phyloP scores from a whole-genome alignment of 2,797 vertebrate genomes.

The Discoglossus pictus region DNA sequence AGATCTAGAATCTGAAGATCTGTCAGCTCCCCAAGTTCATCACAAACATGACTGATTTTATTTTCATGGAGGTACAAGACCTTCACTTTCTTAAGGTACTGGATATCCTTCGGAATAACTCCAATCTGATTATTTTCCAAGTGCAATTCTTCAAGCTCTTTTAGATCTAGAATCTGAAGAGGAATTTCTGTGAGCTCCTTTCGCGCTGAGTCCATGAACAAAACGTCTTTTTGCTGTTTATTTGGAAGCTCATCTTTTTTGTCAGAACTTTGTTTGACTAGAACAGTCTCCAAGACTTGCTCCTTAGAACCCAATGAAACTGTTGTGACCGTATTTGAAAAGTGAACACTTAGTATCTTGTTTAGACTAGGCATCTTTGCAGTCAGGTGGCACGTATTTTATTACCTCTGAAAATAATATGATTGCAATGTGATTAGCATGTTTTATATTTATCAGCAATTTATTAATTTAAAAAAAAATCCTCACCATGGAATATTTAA shows the following conservation, averaged over 20 bases:
- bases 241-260: slow-evolving; percentile 1
- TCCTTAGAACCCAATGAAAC: slow-evolving; percentile 6
- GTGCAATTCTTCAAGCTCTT: slow-evolving; percentile 68
- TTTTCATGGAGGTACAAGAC: slow-evolving; percentile 67
- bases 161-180: slow-evolving; percentile 50
- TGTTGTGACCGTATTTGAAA: slow-evolving; percentile 9
- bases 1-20: slow-evolving; percentile 63
- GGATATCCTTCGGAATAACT: slow-evolving; percentile 58
- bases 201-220: slow-evolving; percentile 62
- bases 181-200: slow-evolving; percentile 54
- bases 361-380: slow-evolving; percentile 29
- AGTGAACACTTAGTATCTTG: background rate
- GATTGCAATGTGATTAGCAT: too few species aligned
- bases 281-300: slow-evolving; percentile 7
- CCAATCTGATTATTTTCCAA: slow-evolving; percentile 63
- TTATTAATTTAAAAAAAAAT: too few species aligned
- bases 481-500: too few species aligned
- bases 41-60: slow-evolving; percentile 46
- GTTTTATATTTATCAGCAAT: too few species aligned
- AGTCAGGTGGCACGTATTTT: slow-evolving; percentile 3
- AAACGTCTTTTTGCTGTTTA: slow-evolving; percentile 32
- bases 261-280: slow-evolving; percentile 14
- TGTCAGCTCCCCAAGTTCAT: slow-evolving; percentile 57
- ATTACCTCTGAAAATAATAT: background rate
- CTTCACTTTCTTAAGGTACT: slow-evolving; percentile 51